These are phyloP conservation scores for Intellagama lesueurii DNA, from an alignment of 2,797 vertebrate genomes.

Conservation along the genomic window DNA sequence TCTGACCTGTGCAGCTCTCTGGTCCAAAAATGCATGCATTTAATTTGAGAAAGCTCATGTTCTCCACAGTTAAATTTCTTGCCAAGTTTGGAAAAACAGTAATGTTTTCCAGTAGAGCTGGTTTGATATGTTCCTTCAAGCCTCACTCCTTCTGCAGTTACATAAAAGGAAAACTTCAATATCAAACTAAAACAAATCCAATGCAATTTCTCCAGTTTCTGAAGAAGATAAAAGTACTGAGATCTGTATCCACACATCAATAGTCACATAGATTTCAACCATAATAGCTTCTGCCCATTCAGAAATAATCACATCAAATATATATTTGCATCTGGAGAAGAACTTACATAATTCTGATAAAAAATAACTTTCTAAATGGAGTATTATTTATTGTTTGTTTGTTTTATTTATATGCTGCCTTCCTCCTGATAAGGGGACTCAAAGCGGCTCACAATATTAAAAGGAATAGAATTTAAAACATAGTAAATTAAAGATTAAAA, in stretches of 20 bases:
- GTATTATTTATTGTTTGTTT: not conserved
- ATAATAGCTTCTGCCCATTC: not conserved
- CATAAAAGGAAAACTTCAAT: conserved; percentile 30
- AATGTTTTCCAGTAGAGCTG: conserved; percentile 26
- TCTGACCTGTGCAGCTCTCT: not conserved
- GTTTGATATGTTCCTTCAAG: conserved; percentile 30
- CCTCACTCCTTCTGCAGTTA: conserved; percentile 16
- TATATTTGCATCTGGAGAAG: not conserved
- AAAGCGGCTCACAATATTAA: too few species aligned
- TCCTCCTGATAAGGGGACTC: too few species aligned
- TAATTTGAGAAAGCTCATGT: conserved; percentile 21
- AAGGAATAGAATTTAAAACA: too few species aligned
- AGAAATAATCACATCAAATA: not conserved
- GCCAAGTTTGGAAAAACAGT: conserved; percentile 36
- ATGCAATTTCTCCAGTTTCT: not conserved
- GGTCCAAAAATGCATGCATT: not conserved
- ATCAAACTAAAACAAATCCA: conserved; percentile 21
- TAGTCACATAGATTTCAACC: conserved; percentile 3
- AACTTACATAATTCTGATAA: not conserved
- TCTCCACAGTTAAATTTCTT: conserved; percentile 23
- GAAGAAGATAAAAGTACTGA: conserved; percentile 7
- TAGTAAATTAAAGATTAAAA: too few species aligned
- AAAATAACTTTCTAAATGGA: not conserved
- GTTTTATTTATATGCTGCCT: too few species aligned
- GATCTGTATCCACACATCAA: not conserved